Base-by-base conservation (phyloP, 2,888 invertebrate species). In the Andrena praecox region DNA sequence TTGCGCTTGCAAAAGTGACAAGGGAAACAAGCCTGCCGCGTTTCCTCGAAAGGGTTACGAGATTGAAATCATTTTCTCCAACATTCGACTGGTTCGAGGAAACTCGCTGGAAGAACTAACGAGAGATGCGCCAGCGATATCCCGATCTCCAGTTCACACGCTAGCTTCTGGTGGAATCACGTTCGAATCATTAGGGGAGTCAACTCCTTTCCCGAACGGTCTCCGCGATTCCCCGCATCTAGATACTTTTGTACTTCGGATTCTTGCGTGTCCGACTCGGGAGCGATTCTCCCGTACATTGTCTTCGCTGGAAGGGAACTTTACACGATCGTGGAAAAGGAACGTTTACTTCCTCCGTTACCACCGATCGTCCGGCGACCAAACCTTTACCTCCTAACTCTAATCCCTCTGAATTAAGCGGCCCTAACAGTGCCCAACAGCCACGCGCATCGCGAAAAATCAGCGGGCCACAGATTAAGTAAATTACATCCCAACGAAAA, bases 81-180 rank as follows among this genome's bases (percentile, higher is more conserved):
- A 16, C 10, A 27, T 35, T 63, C 27, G 52, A 50, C 50, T 24
- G 27, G 50, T 31, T 24, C 31, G 7, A 62, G 42, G 12, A 52
- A 71, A 52, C 52, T n/a, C n/a, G 52, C 31, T 67, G n/a, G n/a
- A 31, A 50, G 29, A 29, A n/a, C 31, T 52, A 56, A 10, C 29
- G 31, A n/a, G 27, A 67, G 52, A 67, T 67, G n/a, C n/a, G n/a
- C 5, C 35, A 35, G 12, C 12, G 48, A 71, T 62, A 69, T 62
- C 35, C n/a, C 35, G 35, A 42, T 54, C 20, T 60, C 68, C 50
- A 33, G n/a, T 74, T 60, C 69, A 16, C 67, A 68, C 48, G 24
- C n/a, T 62, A 48, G 35, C 75, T 69, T 75, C 78, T 75, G 68
- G 12, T 63, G 48, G 68, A 75, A 52, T 60, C 75, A 64, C 62